These are phyloP conservation scores for Nomada fucata DNA, from an alignment of 2,888 invertebrate genomes.

Conservation along the genomic window DNA sequence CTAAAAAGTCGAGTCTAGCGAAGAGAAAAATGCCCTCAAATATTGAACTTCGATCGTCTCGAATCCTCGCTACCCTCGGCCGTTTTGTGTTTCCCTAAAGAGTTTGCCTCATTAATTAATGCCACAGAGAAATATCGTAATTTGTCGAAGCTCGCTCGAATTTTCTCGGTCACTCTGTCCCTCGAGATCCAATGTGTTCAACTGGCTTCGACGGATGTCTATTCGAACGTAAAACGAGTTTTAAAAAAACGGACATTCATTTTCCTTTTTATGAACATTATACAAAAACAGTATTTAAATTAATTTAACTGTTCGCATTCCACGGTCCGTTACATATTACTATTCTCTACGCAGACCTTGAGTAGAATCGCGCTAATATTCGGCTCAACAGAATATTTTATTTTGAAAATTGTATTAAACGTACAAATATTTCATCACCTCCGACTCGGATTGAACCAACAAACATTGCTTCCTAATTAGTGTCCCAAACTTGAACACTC, in stretches of 20 bases:
- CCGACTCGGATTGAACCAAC: too few relatives aligned
- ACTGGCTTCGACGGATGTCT: background rate
- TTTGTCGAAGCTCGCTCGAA: slow-evolving; percentile 30
- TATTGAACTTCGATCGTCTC: slow-evolving; percentile 62
- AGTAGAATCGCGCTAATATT: too few relatives aligned
- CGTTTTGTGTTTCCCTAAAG: slow-evolving; percentile 49
- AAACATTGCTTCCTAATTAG: too few relatives aligned
- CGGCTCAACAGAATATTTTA: too few relatives aligned
- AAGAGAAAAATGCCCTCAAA: slow-evolving; percentile 57
- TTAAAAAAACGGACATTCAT: background rate
- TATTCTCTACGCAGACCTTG: too few relatives aligned
- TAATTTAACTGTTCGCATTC: too few relatives aligned
- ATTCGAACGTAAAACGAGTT: background rate
- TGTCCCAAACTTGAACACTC: too few relatives aligned
- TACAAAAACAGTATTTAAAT: background rate
- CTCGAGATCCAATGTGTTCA: background rate
- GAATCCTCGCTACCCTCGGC: slow-evolving; percentile 11
- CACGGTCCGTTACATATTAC: too few relatives aligned
- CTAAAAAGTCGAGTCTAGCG: slow-evolving; percentile 39
- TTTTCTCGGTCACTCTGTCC: slow-evolving; percentile 31
- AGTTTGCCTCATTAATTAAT: slow-evolving; percentile 65
- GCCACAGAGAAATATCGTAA: slow-evolving; percentile 45
- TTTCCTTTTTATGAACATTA: background rate
- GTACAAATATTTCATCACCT: too few relatives aligned
- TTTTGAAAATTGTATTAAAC: too few relatives aligned